Evolutionary conservation across 1,140 invertebrate species (phyloP), one percentile per base, ranked within the genome.

Genomic region (Cotesia chilonis): DNA sequence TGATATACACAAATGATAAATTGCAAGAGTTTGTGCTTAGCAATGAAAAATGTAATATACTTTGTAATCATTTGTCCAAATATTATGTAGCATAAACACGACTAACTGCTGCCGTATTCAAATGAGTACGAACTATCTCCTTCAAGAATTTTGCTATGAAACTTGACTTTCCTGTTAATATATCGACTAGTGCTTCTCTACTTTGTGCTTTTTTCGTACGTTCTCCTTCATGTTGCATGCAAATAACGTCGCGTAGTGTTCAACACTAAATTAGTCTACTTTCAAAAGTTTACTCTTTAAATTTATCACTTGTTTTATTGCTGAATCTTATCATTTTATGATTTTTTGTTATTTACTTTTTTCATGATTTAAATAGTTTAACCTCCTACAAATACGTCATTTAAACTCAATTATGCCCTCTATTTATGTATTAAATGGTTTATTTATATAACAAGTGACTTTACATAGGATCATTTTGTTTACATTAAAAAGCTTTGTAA

Each of bases 71-170:
- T 85, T 85, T 84, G 85, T 85, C 5, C 81, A 81, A 74, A 70
- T 75, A 78, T 70, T 80, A 77, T 78, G 76, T 77, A 80, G 80
- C 79, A 80, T 85, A 84, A 86, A 86, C 82, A 83, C 78, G 77
- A 84, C 82, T 83, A 85, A 84, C 80, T 82, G 82, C 82, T 77
- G 80, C 82, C 83, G 85, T 85, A 86, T 86, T 86, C 82, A 85
- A 85, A 85, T 84, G 82, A 82, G 80, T 37, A 12, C 6, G 17
- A 28, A 10, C 60, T 10, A 20, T 36, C n/a, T 57, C 14, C 36
- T 35, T 68, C 1, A 37, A 63, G 20, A 35, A 63, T 36, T 63
- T 63, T 28, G 35, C 60, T 35, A 63, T 35, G n/a, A 63, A 63
- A 63, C 35, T 63, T 63, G 9, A 14, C 36, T n/a, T 37, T 35